phyloP scores from a whole-genome alignment of 2,113 vertebrate genomes.

The Craseonycteris thonglongyai region DNA sequence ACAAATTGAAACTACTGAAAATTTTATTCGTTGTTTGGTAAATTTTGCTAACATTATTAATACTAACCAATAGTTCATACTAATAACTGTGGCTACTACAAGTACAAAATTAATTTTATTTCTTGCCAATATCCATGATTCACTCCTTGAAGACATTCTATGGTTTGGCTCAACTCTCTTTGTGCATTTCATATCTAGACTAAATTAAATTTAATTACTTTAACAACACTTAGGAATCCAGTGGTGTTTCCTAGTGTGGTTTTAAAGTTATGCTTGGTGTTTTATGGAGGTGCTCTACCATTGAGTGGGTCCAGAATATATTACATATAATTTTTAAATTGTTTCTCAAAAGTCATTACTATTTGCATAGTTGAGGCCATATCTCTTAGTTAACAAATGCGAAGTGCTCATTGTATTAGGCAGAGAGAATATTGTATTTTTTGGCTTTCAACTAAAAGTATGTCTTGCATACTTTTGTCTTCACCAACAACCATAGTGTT shows the following conservation, averaged over 20 bases:
- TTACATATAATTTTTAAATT: not conserved
- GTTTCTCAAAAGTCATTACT: not conserved
- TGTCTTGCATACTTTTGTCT: not conserved
- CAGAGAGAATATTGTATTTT: not conserved
- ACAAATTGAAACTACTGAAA: not conserved
- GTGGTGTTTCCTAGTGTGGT: not conserved
- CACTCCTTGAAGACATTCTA: not conserved
- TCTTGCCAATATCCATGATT: not conserved
- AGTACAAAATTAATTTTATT: not conserved
- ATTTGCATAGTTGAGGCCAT: not conserved
- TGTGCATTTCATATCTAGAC: not conserved
- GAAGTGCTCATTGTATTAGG: not conserved
- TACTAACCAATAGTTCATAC: not conserved
- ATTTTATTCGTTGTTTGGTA: not conserved
- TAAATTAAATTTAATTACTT: constrained; percentile 32
- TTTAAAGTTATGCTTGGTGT: not conserved
- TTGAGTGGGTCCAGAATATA: not conserved
- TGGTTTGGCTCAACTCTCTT: not conserved
- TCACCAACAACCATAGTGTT: not conserved
- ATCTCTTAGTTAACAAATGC: not conserved
- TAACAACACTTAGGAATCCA: not conserved
- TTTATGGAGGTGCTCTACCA: not conserved
- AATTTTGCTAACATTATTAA: not conserved
- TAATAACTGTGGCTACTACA: not conserved
- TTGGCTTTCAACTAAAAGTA: not conserved